Conservation (phyloP, 1,140 invertebrate species). For the Aricia agestis region DNA sequence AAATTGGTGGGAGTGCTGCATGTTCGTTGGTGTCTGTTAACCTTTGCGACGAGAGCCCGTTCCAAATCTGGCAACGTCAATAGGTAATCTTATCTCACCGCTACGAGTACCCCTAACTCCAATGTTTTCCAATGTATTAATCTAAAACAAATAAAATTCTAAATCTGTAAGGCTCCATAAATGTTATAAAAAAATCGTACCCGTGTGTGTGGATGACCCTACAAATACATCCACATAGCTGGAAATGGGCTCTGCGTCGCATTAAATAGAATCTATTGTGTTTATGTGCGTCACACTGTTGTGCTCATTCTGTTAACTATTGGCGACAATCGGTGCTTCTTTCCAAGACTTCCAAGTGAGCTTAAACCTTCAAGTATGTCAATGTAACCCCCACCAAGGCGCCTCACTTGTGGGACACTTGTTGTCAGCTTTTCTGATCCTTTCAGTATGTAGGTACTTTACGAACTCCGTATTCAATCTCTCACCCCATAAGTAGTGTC, state of each 20-base stretch:
- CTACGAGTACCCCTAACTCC: not conserved
- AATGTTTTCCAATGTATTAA: not conserved
- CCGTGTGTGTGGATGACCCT: conserved; percentile 24
- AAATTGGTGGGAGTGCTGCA: conserved; percentile 73
- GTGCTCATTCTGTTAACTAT: conserved; percentile 66
- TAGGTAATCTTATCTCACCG: not conserved
- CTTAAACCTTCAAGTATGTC: conserved; percentile 48
- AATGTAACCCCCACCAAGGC: conserved; percentile 57
- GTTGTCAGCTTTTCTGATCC: conserved; percentile 54
- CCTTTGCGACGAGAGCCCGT: conserved; percentile 46
- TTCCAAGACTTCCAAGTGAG: conserved; percentile 52
- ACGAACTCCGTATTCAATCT: conserved; percentile 15
- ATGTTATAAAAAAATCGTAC: not conserved
- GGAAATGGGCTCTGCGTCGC: conserved; percentile 43
- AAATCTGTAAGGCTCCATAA: not conserved
- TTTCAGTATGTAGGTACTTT: conserved; percentile 30
- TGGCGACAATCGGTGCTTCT: conserved; percentile 57
- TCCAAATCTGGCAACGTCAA: conserved; percentile 19
- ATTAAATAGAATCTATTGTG: conserved; percentile 65
- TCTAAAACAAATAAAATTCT: not conserved
- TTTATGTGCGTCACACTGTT: conserved; percentile 73
- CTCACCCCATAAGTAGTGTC: conserved; percentile 19
- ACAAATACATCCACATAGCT: conserved; percentile 11
- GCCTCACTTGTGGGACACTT: conserved; percentile 73
- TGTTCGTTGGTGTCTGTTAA: conserved; percentile 72